Evolutionary conservation across 2,888 invertebrate species (phyloP).

Genomic region (Cartodere bifasciata): DNA sequence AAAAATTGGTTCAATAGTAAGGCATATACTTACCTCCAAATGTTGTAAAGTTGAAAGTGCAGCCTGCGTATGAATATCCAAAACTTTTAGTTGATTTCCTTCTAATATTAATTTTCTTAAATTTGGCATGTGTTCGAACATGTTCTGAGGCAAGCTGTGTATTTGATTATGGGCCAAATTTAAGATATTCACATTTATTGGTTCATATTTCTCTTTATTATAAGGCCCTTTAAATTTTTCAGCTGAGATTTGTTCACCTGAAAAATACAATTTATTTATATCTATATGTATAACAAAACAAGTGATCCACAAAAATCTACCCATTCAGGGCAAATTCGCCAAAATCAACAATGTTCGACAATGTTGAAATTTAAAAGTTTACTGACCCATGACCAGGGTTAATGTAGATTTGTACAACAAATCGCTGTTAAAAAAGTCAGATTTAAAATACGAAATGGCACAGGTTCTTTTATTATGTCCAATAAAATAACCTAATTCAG

Average conservation of each 20-base stretch:
- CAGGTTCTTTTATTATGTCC: too few species aligned
- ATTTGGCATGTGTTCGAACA: slow-evolving; percentile 52
- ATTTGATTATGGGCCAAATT: slow-evolving; percentile 52
- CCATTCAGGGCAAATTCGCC: too few species aligned
- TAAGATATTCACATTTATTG: slow-evolving; percentile 45
- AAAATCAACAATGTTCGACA: too few species aligned
- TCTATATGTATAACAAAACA: too few species aligned
- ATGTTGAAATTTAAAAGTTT: too few species aligned
- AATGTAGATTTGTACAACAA: too few species aligned
- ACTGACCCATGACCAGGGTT: too few species aligned
- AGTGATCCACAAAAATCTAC: too few species aligned
- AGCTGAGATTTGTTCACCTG: slow-evolving; percentile 47
- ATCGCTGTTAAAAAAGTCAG: too few species aligned
- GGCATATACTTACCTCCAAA: slow-evolving; percentile 41
- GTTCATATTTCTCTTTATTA: slow-evolving; percentile 40
- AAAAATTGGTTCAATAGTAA: neutral
- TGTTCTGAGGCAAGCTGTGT: slow-evolving; percentile 44
- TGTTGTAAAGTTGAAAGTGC: slow-evolving; percentile 42
- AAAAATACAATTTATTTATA: too few species aligned
- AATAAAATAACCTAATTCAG: too few species aligned
- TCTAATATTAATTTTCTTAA: slow-evolving; percentile 46
- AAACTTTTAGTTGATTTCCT: slow-evolving; percentile 46
- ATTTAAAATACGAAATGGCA: too few species aligned
- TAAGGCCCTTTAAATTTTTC: slow-evolving; percentile 57
- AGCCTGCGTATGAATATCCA: slow-evolving; percentile 47